phyloP scores from a whole-genome alignment of 2,797 vertebrate species.

The Sphenodon punctatus region DNA sequence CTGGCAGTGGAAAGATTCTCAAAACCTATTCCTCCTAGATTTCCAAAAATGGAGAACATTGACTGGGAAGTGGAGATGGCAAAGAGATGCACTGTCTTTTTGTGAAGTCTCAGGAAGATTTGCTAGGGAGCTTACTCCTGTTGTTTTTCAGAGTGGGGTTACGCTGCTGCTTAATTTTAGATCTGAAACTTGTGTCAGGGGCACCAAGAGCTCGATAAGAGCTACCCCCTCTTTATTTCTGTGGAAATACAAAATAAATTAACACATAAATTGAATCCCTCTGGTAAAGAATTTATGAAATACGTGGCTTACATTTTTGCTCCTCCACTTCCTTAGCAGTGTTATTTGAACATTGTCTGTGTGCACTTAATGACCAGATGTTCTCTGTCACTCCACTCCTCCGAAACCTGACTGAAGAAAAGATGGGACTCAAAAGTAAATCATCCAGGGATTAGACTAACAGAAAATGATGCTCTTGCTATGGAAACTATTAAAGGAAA shows the following conservation, averaged over 20 bases:
- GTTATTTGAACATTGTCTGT: conserved; percentile 46
- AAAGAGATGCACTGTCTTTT: not conserved
- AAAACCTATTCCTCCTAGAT: not conserved
- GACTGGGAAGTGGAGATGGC: not conserved
- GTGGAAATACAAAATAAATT: not conserved
- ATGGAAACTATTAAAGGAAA: conserved; percentile 72
- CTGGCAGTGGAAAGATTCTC: not conserved
- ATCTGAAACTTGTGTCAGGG: not conserved
- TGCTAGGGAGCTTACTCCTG: not conserved
- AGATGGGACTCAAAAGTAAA: conserved; percentile 44
- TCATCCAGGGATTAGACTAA: conserved; percentile 66
- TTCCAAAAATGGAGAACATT: not conserved
- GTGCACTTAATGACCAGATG: conserved; percentile 64
- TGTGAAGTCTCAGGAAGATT: not conserved
- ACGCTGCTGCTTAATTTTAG: not conserved
- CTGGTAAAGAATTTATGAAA: conserved; percentile 1
- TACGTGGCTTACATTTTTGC: conserved; percentile 1
- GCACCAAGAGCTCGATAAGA: not conserved
- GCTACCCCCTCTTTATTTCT: conserved; percentile 18
- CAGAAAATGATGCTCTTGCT: conserved; percentile 67
- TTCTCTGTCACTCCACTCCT: conserved; percentile 42
- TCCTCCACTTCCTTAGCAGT: conserved; percentile 9
- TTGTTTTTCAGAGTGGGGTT: not conserved
- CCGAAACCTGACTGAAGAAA: conserved; percentile 24
- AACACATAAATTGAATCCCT: not conserved